Evolutionary conservation across 2,113 vertebrate species (phyloP), one percentile per base, ranked within the genome.

Genomic region (Donacobius atricapilla): DNA sequence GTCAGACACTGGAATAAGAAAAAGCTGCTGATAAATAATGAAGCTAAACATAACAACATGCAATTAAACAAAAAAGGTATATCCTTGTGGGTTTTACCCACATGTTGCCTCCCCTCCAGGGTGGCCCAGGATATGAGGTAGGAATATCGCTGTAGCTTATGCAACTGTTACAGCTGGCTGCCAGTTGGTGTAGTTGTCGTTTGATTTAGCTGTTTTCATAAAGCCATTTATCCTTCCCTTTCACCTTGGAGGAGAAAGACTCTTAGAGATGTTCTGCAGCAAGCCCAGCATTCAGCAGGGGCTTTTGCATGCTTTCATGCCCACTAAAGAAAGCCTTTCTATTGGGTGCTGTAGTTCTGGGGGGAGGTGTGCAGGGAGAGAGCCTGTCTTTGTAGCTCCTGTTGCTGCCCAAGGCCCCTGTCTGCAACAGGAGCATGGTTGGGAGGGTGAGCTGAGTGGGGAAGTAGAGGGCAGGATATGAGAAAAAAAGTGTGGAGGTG

Each of bases 191-290:
- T 50, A 48, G 76, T 44, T 87, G 75, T 40, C 86, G 77, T 92
- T 96, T 94, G 88, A 83, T 78, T 87, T 93, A 90, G 66, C 78
- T 93, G 72, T 82, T 77, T 70, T 75, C 31, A 37, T 77, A 76
- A 91, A 91, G 51, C 35, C 27, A 3, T 89, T 93, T 93, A 65
- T 91, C 78, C 75, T 95, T 91, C 53, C 37, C 48, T 91, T 94
- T 96, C 87, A 93, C 93, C 77, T 94, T 87, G 75, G 78, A 91
- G 66, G 21, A 73, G n/a, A 11, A 68, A 48, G 71, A 35, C 61
- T 83, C 58, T 48, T 80, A 37, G 70, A 1, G 0, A 30, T 50
- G 58, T 48, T 94, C 68, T 85, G 69, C 82, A 84, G 60, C 47
- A 42, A 79, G 60, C 48, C 64, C 3, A 1, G 11, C 9, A 69